Conservation (phyloP, 2,113 vertebrate species). For the Phalacrocorax aristotelis region DNA sequence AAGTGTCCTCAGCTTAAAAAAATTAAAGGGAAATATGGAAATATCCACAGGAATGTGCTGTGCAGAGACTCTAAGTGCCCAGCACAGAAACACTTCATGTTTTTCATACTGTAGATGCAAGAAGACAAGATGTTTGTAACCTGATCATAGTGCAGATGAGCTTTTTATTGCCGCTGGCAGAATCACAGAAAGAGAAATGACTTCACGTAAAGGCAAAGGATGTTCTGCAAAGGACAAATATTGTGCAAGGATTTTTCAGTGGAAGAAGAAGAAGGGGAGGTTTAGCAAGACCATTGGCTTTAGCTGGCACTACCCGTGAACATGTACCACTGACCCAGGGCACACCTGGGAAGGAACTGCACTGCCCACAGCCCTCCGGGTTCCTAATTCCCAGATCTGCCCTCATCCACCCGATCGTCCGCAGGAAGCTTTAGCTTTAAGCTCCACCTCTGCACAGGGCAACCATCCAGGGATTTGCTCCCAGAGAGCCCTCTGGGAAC, state of each 20-base stretch:
- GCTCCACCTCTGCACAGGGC: not conserved
- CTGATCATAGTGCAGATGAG: not conserved
- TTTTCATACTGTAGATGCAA: not conserved
- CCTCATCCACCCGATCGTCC: accelerated
- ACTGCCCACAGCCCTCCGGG: not conserved
- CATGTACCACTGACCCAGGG: accelerated
- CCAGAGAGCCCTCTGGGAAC: not conserved
- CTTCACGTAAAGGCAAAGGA: not conserved
- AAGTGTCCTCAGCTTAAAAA: not conserved
- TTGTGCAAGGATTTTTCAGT: not conserved
- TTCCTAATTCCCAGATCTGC: not conserved
- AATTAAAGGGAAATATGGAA: not conserved
- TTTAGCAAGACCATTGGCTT: not conserved
- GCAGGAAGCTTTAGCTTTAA: not conserved
- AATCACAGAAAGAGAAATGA: not conserved
- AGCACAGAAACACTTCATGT: not conserved
- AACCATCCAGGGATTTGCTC: not conserved
- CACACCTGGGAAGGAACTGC: too few species aligned
- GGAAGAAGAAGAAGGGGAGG: not conserved
- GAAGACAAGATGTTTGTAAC: not conserved
- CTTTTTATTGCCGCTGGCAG: not conserved
- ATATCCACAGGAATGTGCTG: not conserved
- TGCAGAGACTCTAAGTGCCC: not conserved
- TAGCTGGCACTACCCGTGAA: not conserved
- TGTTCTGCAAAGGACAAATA: not conserved